Percentiles rank a stretch among this genome's conserved stretches.
phyloP scores from a whole-genome alignment of 2,113 vertebrate genomes.

The Amphiprion percula region DNA sequence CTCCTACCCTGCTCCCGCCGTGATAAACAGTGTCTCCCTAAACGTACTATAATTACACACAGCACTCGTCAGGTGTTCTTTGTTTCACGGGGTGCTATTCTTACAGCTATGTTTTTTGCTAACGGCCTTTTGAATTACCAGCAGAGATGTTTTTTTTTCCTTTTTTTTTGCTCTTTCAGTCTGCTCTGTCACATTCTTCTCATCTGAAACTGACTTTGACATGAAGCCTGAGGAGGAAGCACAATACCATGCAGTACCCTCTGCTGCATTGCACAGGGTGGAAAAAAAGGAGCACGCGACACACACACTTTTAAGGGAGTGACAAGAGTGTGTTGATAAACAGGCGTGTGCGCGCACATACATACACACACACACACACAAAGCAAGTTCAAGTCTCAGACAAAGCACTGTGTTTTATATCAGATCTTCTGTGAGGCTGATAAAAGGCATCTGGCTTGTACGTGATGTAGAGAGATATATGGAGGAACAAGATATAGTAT shows the following conservation, averaged over 20 bases:
- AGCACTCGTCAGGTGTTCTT: conserved; percentile 44
- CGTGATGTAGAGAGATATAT: conserved; percentile 4
- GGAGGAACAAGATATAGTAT: conserved; percentile 2
- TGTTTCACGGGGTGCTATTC: conserved; percentile 47
- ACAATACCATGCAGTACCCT: conserved; percentile 57
- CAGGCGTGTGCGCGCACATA: background rate
- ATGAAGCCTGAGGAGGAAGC: conserved; percentile 64
- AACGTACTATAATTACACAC: conserved; percentile 70
- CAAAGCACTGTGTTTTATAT: conserved; percentile 15
- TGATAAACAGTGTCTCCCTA: conserved; percentile 62
- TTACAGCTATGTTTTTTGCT: conserved; percentile 30
- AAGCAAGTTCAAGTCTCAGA: conserved; percentile 10
- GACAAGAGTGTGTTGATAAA: conserved; percentile 2
- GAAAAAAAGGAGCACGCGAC: conserved; percentile 21
- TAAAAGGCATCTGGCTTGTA: conserved; percentile 46
- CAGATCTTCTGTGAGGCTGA: conserved; percentile 35
- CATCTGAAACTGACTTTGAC: conserved; percentile 72
- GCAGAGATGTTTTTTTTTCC: conserved; percentile 20
- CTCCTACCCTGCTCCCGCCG: conserved; percentile 33
- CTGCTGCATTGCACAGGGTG: conserved; percentile 39
- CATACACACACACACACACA: conserved; percentile 14
- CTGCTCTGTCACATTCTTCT: conserved; percentile 67
- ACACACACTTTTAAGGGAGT: conserved; percentile 5
- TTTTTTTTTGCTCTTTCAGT: conserved; percentile 38
- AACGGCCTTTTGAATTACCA: conserved; percentile 60